Conservation (phyloP, 1,140 invertebrate genomes). For the Eupeodes corollae region DNA sequence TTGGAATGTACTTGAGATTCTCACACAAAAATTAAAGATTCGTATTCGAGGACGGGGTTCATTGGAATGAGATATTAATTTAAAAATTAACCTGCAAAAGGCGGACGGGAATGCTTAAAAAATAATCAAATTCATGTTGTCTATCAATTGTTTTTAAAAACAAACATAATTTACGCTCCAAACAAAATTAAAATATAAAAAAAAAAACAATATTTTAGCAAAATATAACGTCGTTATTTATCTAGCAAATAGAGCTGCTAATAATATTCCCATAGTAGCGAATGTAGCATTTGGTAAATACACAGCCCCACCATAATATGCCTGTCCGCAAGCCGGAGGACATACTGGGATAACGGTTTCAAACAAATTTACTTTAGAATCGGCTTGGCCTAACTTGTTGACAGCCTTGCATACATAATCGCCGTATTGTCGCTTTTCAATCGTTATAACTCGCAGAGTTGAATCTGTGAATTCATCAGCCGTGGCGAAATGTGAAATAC, state of each 20-base stretch:
- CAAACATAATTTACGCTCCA: too few relatives aligned
- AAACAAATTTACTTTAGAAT: conserved; percentile 68
- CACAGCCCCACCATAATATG: conserved; percentile 47
- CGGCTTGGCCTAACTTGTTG: conserved; percentile 73
- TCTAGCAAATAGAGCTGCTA: conserved; percentile 28
- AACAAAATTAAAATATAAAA: too few relatives aligned
- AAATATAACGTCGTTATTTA: conserved; percentile 17
- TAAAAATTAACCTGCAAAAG: too few relatives aligned
- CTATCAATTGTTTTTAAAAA: too few relatives aligned
- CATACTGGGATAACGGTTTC: conserved; percentile 85
- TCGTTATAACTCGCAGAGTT: conserved; percentile 75
- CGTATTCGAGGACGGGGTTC: too few relatives aligned
- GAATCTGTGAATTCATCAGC: conserved; percentile 84
- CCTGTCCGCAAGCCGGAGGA: conserved; percentile 78
- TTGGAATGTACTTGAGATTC: too few relatives aligned
- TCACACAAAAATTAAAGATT: too few relatives aligned
- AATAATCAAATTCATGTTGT: too few relatives aligned
- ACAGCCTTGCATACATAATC: conserved; percentile 74
- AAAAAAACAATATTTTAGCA: too few relatives aligned
- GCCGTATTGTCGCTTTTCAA: conserved; percentile 83
- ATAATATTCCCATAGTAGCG: conserved; percentile 21
- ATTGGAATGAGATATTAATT: too few relatives aligned
- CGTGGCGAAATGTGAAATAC: conserved; percentile 78
- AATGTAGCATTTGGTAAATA: conserved; percentile 21
- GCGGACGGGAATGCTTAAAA: too few relatives aligned